phyloP scores from a whole-genome alignment of 2,113 vertebrate genomes.

The Cololabis saira region DNA sequence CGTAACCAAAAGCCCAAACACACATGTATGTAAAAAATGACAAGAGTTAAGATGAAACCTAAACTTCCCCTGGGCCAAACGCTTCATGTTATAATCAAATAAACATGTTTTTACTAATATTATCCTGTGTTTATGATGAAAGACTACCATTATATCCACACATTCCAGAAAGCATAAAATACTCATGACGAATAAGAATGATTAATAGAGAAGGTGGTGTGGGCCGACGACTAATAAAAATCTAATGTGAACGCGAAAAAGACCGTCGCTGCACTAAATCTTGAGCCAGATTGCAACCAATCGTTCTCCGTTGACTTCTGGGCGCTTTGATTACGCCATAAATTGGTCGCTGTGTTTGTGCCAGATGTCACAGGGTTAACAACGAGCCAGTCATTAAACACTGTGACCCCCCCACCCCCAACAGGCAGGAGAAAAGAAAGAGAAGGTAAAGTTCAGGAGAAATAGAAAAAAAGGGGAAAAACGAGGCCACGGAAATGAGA shows the following conservation, averaged over 20 bases:
- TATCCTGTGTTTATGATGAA: too few relatives aligned
- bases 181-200: too few relatives aligned
- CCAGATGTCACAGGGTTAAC: constrained; percentile 75
- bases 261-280: neutral
- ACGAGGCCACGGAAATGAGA: constrained; percentile 15
- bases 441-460: neutral
- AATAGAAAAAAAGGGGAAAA: too few relatives aligned
- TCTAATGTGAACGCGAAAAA: neutral
- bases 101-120: too few relatives aligned
- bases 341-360: constrained; percentile 61
- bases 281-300: constrained; percentile 40
- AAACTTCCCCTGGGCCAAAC: too few relatives aligned
- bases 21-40: constrained; percentile 5
- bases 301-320: constrained; percentile 41
- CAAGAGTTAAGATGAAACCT: constrained; percentile 9
- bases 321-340: constrained; percentile 64
- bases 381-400: constrained; percentile 64
- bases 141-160: too few relatives aligned
- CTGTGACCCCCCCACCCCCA: constrained; percentile 20
- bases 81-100: too few relatives aligned
- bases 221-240: neutral
- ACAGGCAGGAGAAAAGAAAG: constrained; percentile 16
- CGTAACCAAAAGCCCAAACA: constrained; percentile 21
- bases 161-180: too few relatives aligned
- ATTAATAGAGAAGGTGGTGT: too few relatives aligned